phyloP scores from a whole-genome alignment of 2,888 invertebrate genomes.

The Brachyptera risi region DNA sequence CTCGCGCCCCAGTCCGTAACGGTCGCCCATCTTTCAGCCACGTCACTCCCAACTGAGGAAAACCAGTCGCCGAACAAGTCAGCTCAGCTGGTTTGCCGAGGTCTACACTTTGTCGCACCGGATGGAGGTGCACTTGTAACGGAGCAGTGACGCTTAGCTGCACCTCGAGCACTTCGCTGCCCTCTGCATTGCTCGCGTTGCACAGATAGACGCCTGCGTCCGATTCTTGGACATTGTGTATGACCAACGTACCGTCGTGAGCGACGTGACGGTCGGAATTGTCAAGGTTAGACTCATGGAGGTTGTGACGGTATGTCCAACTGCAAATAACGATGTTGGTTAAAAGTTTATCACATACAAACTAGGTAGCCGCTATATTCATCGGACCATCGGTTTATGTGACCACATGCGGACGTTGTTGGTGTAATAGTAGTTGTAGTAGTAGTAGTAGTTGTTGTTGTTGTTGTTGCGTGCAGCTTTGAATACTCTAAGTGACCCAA shows the following conservation, averaged over 20 bases:
- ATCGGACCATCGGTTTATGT: too few relatives aligned
- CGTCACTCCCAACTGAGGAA: conserved; percentile 44
- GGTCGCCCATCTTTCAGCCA: conserved; percentile 51
- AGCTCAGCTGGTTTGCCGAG: conserved; percentile 49
- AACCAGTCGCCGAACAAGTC: conserved; percentile 44
- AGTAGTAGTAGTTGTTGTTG: too few relatives aligned
- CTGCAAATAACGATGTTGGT: conserved; percentile 38
- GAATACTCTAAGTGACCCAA: too few relatives aligned
- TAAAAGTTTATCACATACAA: background rate
- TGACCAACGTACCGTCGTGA: conserved; percentile 51
- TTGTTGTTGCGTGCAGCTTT: too few relatives aligned
- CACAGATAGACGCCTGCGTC: conserved; percentile 53
- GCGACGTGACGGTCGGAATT: conserved; percentile 48
- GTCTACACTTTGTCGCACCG: conserved; percentile 47
- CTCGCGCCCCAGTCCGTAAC: conserved; percentile 44
- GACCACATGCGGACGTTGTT: too few relatives aligned
- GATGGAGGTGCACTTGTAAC: conserved; percentile 45
- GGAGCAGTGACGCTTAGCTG: conserved; percentile 48
- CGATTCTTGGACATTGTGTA: conserved; percentile 48
- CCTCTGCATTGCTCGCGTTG: conserved; percentile 52
- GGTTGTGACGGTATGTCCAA: conserved; percentile 50
- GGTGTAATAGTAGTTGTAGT: too few relatives aligned
- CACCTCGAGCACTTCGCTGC: conserved; percentile 52
- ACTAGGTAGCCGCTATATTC: background rate
- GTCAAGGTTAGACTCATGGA: conserved; percentile 49